Percentiles rank a stretch among this genome's conserved stretches.
phyloP scores from a whole-genome alignment of 2,113 vertebrate species.

The Sula dactylatra region DNA sequence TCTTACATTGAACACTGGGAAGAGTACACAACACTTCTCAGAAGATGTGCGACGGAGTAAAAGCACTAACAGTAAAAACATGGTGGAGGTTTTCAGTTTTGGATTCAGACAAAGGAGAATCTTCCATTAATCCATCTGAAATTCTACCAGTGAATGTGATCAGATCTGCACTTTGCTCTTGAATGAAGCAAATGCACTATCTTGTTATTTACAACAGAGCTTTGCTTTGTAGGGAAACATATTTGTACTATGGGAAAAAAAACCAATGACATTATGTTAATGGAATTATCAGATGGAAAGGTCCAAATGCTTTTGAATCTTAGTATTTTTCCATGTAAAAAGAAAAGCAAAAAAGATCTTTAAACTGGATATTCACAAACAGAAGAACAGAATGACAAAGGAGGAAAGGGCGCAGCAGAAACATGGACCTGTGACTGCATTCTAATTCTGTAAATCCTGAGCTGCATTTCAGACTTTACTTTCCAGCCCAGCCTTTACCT shows the following conservation, averaged over 20 bases:
- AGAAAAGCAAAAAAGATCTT: not conserved
- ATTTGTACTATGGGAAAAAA: not conserved
- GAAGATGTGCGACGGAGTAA: not conserved
- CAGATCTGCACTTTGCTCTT: not conserved
- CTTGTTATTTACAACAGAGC: not conserved
- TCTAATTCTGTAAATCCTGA: not conserved
- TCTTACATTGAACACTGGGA: not conserved
- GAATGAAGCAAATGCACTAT: not conserved
- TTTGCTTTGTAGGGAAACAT: not conserved
- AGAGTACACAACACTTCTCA: not conserved
- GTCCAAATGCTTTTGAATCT: not conserved
- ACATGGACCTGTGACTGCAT: fast-evolving
- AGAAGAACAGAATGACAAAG: not conserved
- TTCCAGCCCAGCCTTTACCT: not conserved
- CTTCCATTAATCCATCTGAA: not conserved
- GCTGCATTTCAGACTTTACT: not conserved
- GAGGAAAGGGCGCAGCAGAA: not conserved
- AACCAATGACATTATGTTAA: not conserved
- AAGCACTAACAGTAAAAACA: not conserved
- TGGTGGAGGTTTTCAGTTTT: not conserved
- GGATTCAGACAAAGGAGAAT: not conserved
- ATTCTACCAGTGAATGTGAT: not conserved
- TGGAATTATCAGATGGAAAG: not conserved
- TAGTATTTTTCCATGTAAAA: not conserved
- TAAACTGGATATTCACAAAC: not conserved